Percentiles rank a stretch among this genome's conserved stretches.
Evolutionary conservation across 2,797 vertebrate genomes (phyloP).

Genomic region (Xyrichtys novacula): DNA sequence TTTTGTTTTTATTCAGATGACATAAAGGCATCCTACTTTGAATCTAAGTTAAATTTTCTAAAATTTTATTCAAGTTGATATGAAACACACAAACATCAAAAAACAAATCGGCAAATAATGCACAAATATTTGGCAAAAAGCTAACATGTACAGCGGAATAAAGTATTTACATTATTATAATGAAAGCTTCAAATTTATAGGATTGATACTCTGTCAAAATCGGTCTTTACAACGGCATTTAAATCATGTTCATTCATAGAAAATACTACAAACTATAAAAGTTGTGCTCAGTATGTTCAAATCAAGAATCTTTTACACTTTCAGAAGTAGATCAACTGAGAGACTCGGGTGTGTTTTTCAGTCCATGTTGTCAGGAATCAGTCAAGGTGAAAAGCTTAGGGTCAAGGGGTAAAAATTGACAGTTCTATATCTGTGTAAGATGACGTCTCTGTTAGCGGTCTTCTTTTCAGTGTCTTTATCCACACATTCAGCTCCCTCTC

Average conservation of each 20-base stretch:
- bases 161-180: slow-evolving; percentile 64
- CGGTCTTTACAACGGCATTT: slow-evolving; percentile 26
- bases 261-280: slow-evolving; percentile 36
- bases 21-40: neutral
- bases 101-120: slow-evolving; percentile 49
- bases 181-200: slow-evolving; percentile 35
- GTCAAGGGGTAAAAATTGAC: slow-evolving; percentile 16
- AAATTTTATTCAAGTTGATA: slow-evolving; percentile 19
- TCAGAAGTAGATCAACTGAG: slow-evolving; percentile 13
- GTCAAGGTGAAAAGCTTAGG: slow-evolving; percentile 21
- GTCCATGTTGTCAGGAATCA: slow-evolving; percentile 5
- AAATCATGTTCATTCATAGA: slow-evolving; percentile 39
- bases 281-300: slow-evolving; percentile 19
- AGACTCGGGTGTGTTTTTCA: neutral
- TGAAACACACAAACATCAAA: slow-evolving; percentile 37
- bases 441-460: slow-evolving; percentile 18
- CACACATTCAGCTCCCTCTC: neutral
- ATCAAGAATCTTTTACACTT: slow-evolving; percentile 28
- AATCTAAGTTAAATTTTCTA: slow-evolving; percentile 12
- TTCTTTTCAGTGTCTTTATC: slow-evolving; percentile 14
- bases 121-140: slow-evolving; percentile 57
- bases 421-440: slow-evolving; percentile 20
- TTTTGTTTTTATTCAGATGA: slow-evolving; percentile 15
- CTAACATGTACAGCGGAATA: slow-evolving; percentile 39
- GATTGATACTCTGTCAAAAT: slow-evolving; percentile 30